These are phyloP conservation scores for Drosophila emarginata DNA, from an alignment of 2,888 invertebrate species.

Conservation along the genomic window DNA sequence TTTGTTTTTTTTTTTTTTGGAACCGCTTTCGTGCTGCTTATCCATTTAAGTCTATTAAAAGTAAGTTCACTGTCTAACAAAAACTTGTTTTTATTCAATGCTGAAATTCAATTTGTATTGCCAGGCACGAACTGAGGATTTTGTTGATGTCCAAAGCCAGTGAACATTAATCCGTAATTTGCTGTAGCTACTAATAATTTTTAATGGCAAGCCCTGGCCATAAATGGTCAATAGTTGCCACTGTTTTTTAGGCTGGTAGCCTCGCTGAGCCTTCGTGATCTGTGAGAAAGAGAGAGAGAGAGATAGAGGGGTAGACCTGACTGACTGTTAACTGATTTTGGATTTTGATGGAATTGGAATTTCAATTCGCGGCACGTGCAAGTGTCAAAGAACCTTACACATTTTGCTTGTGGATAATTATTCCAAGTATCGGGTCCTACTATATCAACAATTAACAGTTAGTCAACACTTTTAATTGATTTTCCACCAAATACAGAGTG, in stretches of 20 bases:
- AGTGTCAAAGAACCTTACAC: not conserved
- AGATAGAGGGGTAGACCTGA: constrained; percentile 19
- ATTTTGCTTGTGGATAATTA: constrained; percentile 20
- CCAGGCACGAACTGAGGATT: constrained; percentile 10
- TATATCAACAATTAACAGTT: constrained; percentile 62
- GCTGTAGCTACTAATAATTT: constrained; percentile 65
- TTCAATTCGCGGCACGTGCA: constrained; percentile 69
- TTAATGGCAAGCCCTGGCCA: constrained; percentile 67
- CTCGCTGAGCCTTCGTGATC: constrained; percentile 18
- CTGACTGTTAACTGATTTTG: constrained; percentile 38
- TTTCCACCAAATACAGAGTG: constrained; percentile 48
- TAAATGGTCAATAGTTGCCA: constrained; percentile 67
- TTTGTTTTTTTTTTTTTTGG: no score
- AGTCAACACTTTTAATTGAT: constrained; percentile 71
- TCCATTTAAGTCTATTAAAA: not conserved
- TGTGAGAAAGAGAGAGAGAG: not conserved
- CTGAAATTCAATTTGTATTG: not conserved
- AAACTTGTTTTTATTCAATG: not conserved
- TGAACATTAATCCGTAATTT: constrained; percentile 74
- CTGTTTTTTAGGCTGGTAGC: constrained; percentile 55
- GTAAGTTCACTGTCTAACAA: not conserved
- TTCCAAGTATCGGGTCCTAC: constrained; percentile 19
- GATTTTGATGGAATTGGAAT: constrained; percentile 61
- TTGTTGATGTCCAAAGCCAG: not conserved
- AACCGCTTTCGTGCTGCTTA: no score